phyloP scores from a whole-genome alignment of 2,888 invertebrate genomes.

The Melieria crassipennis region DNA sequence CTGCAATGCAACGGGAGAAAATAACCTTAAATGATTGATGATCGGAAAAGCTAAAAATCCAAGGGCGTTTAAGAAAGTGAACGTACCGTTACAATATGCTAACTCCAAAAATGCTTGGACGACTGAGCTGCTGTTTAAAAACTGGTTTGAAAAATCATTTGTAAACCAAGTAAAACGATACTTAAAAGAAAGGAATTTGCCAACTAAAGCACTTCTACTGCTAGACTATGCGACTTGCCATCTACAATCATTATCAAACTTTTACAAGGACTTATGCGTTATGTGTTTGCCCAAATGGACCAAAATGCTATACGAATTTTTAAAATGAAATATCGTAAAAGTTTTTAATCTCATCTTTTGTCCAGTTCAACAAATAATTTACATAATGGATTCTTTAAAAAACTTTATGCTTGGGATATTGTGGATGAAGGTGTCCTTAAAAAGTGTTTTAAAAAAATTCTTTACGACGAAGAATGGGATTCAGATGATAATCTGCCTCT shows the following conservation, averaged over 20 bases:
- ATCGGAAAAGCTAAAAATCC: slow-evolving; percentile 25
- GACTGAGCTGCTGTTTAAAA: too few species aligned
- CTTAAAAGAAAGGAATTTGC: slow-evolving; percentile 18
- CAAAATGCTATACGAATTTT: neutral
- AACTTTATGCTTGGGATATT: slow-evolving; percentile 23
- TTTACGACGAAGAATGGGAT: slow-evolving; percentile 15
- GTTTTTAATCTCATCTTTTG: neutral
- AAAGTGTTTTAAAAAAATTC: slow-evolving; percentile 13
- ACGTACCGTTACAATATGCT: slow-evolving; percentile 13
- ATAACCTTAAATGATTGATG: slow-evolving; percentile 9
- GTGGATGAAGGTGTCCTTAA: neutral
- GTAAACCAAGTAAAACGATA: slow-evolving; percentile 16
- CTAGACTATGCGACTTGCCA: slow-evolving; percentile 15
- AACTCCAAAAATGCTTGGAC: neutral
- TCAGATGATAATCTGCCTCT: slow-evolving; percentile 3
- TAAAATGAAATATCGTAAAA: slow-evolving; percentile 21
- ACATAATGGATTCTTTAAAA: neutral
- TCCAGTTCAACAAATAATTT: too few species aligned
- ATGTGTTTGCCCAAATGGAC: slow-evolving; percentile 3
- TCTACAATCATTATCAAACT: neutral
- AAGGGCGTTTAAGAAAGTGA: neutral
- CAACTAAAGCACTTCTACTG: slow-evolving; percentile 21
- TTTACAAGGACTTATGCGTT: neutral
- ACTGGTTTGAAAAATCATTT: neutral
- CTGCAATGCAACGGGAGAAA: too few species aligned